Evolutionary conservation across 1,140 invertebrate genomes (phyloP).

Genomic region (Drosophila nikananu): DNA sequence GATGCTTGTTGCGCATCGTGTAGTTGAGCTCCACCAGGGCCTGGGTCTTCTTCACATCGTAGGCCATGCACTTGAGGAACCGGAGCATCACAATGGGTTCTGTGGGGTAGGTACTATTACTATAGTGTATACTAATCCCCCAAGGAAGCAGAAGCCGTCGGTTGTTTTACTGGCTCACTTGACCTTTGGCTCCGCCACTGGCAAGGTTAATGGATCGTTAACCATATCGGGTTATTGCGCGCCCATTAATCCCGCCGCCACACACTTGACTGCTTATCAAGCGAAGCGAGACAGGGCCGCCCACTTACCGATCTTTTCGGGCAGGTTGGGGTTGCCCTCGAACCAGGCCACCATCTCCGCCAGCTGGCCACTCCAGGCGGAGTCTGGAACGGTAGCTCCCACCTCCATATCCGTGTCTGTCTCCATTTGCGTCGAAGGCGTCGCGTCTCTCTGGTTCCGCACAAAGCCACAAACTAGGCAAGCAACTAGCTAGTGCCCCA

Average conservation of each 20-base stretch:
- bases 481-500: constrained; percentile 6
- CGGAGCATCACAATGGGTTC: constrained; percentile 66
- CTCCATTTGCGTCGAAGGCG: constrained; percentile 13
- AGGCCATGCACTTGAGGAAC: constrained; percentile 85
- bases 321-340: constrained; percentile 66
- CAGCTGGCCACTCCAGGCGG: constrained; percentile 44
- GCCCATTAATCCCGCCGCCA: constrained; percentile 13
- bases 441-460: constrained; percentile 5
- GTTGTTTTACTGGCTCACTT: background rate
- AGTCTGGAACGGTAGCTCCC: background rate
- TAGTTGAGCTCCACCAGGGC: constrained; percentile 88
- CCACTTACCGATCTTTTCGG: constrained; percentile 73
- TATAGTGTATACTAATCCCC: too few relatives aligned
- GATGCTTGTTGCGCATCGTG: constrained; percentile 87
- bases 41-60: constrained; percentile 87
- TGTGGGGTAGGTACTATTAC: constrained; percentile 9
- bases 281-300: constrained; percentile 10
- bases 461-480: constrained; percentile 34
- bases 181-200: constrained; percentile 20
- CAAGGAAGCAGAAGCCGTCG: background rate
- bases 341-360: constrained; percentile 68
- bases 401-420: constrained; percentile 1
- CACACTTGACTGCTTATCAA: constrained; percentile 37
- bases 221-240: constrained; percentile 26
- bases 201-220: constrained; percentile 29